A percentile compares a stretch with the other conserved stretches of the same genome.
phyloP scores from a whole-genome alignment of 2,797 vertebrate genomes.

The Oreochromis mossambicus region DNA sequence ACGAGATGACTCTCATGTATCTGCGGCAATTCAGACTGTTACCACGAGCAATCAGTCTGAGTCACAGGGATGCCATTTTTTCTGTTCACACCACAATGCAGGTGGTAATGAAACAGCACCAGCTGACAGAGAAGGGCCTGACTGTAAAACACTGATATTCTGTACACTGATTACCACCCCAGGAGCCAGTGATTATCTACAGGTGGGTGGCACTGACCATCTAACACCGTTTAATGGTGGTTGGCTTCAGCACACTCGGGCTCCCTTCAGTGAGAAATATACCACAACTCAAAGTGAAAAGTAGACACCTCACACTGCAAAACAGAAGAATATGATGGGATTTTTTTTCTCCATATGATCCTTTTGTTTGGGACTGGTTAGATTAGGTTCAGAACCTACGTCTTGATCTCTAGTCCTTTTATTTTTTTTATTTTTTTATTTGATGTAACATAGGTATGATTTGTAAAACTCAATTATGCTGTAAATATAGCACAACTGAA shows the following conservation, averaged over 20 bases:
- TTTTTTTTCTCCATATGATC: not conserved
- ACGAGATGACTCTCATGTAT: not conserved
- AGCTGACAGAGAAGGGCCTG: not conserved
- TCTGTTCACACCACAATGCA: slow-evolving; percentile 39
- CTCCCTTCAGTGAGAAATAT: slow-evolving; percentile 14
- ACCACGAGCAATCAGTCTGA: slow-evolving; percentile 22
- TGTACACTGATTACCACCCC: slow-evolving; percentile 27
- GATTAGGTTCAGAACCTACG: not conserved
- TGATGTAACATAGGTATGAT: not conserved
- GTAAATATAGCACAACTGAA: not conserved
- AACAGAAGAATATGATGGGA: not conserved
- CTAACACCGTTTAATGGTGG: slow-evolving; percentile 28
- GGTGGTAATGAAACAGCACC: slow-evolving; percentile 62
- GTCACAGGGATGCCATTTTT: slow-evolving; percentile 20
- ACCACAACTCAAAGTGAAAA: slow-evolving; percentile 18
- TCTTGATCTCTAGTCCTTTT: not conserved
- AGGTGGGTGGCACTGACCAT: slow-evolving; percentile 36
- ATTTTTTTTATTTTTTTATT: not conserved
- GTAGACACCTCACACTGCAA: slow-evolving; percentile 22
- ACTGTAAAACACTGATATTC: slow-evolving; percentile 36
- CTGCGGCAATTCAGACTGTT: not conserved
- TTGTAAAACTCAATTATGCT: not conserved
- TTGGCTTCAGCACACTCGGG: not conserved
- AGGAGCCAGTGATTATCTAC: slow-evolving; percentile 36
- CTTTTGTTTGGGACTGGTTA: not conserved